phyloP scores from a whole-genome alignment of 2,113 vertebrate species.

The Notarius lentiginosus region DNA sequence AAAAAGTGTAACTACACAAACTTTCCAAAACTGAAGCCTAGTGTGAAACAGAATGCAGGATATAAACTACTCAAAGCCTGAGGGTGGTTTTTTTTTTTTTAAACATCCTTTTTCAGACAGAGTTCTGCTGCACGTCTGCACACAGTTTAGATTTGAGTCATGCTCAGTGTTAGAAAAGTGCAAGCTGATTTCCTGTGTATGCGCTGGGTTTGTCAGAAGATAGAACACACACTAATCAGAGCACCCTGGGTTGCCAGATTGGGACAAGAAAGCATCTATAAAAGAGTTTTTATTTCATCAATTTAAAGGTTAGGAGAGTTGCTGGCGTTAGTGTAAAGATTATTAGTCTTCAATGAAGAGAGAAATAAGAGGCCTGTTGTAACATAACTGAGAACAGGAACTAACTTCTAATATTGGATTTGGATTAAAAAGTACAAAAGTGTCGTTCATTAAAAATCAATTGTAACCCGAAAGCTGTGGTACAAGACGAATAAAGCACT shows the following conservation, averaged over 20 bases:
- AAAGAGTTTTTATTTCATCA: not conserved
- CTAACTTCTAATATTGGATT: not conserved
- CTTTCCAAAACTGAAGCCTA: not conserved
- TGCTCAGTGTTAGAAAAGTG: not conserved
- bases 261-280: not conserved
- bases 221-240: too few species aligned
- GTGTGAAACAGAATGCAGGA: not conserved
- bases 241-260: not conserved
- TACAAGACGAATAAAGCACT: too few species aligned
- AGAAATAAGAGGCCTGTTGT: not conserved
- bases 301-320: not conserved
- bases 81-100: not conserved
- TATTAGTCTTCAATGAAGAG: not conserved
- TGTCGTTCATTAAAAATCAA: not conserved
- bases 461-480: not conserved
- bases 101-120: not conserved
- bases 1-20: not conserved
- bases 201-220: not conserved
- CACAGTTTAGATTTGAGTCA: not conserved
- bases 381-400: not conserved
- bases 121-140: not conserved
- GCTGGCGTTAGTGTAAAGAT: not conserved
- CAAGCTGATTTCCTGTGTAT: constrained; percentile 35
- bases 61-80: not conserved
- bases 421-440: not conserved